Percentiles rank a stretch among this genome's conserved stretches.
These are phyloP conservation scores for Gnathochromis pfefferi DNA, from an alignment of 2,113 vertebrate genomes.

Conservation along the genomic window DNA sequence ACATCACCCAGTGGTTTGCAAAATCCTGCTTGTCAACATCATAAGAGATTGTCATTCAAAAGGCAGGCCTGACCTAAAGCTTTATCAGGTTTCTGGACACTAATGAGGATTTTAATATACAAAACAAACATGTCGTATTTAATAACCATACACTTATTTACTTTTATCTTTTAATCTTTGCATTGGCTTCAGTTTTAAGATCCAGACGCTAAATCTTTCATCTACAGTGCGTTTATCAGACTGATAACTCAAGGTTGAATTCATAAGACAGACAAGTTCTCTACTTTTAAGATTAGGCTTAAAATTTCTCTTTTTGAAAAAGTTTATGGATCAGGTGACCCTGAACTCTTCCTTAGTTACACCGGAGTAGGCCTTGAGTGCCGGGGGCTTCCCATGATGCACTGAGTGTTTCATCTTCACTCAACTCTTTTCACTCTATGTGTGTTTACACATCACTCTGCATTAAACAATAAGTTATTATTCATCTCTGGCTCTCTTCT, in stretches of 20 bases:
- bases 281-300: not conserved
- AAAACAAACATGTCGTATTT: accelerated
- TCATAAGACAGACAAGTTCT: not conserved
- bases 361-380: accelerated
- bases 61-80: not conserved
- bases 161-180: accelerated
- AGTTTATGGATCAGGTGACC: not conserved
- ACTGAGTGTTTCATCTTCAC: not conserved
- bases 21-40: not conserved
- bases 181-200: not conserved
- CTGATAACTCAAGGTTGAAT: not conserved
- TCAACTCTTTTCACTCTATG: not conserved
- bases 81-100: accelerated
- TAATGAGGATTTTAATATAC: not conserved
- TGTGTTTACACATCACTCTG: accelerated
- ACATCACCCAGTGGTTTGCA: not conserved
- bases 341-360: not conserved
- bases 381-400: not conserved
- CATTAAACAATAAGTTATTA: not conserved
- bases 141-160: not conserved
- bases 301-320: not conserved
- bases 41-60: not conserved
- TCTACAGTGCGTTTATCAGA: not conserved
- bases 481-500: not conserved
- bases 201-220: not conserved